Percentiles rank a stretch among this genome's conserved stretches.
Conservation (phyloP, 2,113 vertebrate species). For the Megalops atlanticus region DNA sequence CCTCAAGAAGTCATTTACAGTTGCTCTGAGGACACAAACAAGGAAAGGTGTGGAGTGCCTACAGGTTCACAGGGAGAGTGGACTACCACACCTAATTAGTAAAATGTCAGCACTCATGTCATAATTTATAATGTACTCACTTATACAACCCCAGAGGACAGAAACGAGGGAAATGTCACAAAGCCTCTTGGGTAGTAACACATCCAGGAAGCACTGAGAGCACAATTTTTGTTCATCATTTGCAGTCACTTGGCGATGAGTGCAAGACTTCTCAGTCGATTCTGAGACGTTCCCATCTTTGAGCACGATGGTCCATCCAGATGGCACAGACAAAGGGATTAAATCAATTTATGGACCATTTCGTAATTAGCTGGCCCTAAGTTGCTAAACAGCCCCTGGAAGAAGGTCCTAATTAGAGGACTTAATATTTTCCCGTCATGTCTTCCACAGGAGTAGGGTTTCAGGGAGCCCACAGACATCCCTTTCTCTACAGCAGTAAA, state of each 20-base stretch:
- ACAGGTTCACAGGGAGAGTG: too few species aligned
- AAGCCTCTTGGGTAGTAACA: not conserved
- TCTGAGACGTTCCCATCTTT: slow-evolving; percentile 37
- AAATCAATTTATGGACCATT: slow-evolving; percentile 53
- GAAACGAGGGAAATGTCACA: not conserved
- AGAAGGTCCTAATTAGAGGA: slow-evolving; percentile 30
- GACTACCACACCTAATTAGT: too few species aligned
- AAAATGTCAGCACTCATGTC: too few species aligned
- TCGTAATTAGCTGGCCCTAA: slow-evolving; percentile 47
- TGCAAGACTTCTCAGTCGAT: slow-evolving; percentile 15
- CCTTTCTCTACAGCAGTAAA: not conserved
- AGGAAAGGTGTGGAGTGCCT: not conserved
- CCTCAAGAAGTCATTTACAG: slow-evolving; percentile 23
- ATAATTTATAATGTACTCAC: too few species aligned
- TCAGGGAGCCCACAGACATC: not conserved
- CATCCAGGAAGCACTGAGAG: not conserved
- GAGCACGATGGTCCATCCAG: slow-evolving; percentile 48
- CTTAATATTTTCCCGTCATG: slow-evolving; percentile 27
- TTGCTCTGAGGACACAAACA: not conserved
- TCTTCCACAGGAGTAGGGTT: not conserved
- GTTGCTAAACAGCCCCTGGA: slow-evolving; percentile 27
- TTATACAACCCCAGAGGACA: not conserved
- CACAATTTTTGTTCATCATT: not conserved
- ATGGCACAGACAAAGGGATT: slow-evolving; percentile 55
- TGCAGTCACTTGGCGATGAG: not conserved